phyloP scores from a whole-genome alignment of 2,888 invertebrate genomes.

The Steinernema carpocapsae region DNA sequence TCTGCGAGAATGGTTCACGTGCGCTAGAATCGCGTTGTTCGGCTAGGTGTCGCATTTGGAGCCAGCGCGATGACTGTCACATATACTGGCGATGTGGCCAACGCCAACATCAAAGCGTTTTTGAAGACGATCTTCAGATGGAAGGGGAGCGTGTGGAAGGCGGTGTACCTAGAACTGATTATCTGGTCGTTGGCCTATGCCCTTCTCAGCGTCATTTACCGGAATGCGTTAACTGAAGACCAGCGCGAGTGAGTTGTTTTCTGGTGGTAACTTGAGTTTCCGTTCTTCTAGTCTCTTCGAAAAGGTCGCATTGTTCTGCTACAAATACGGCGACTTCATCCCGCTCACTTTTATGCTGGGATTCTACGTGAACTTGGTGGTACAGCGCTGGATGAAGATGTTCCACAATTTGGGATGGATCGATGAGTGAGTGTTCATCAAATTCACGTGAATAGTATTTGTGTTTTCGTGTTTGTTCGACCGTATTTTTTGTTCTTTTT shows the following conservation, averaged over 20 bases:
- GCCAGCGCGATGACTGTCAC: conserved; percentile 45
- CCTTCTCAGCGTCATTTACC: conserved; percentile 59
- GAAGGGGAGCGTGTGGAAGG: conserved; percentile 57
- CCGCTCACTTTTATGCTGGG: conserved; percentile 62
- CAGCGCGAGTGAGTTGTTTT: conserved; percentile 53
- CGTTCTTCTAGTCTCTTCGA: conserved; percentile 51
- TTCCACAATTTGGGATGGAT: conserved; percentile 56
- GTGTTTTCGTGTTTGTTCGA: too few relatives aligned
- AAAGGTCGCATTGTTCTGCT: conserved; percentile 32
- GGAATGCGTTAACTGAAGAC: conserved; percentile 52
- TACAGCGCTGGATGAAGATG: conserved; percentile 55
- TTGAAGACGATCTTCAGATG: conserved; percentile 45
- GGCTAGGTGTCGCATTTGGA: background rate
- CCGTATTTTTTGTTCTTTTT: too few relatives aligned
- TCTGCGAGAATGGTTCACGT: conserved; percentile 21
- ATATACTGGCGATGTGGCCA: conserved; percentile 50
- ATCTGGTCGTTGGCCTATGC: conserved; percentile 60
- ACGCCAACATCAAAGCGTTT: conserved; percentile 45
- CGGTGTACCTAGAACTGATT: conserved; percentile 57
- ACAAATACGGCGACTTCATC: conserved; percentile 48
- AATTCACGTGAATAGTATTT: too few relatives aligned
- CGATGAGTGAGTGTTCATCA: conserved; percentile 50
- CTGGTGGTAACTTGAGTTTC: conserved; percentile 22
- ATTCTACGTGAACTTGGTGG: conserved; percentile 58
- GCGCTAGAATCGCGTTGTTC: background rate